Evolutionary conservation across 1,140 invertebrate genomes (phyloP).

Genomic region (Luehdorfia chinensis): DNA sequence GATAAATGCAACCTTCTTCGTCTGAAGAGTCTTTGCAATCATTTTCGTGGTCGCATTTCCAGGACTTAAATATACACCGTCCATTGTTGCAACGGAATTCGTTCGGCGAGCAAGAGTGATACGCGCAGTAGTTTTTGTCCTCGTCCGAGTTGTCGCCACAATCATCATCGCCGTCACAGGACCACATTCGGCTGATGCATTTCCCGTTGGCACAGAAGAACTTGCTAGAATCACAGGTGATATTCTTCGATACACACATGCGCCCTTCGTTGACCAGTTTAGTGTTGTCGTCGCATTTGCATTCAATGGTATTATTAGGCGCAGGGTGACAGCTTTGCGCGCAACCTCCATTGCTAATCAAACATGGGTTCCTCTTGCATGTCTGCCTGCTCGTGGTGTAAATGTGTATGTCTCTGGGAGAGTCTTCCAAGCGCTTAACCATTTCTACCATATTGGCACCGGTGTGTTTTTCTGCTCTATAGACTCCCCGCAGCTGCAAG

Average conservation of each 20-base stretch:
- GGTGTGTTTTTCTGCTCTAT: slow-evolving; percentile 97
- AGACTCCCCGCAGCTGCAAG: slow-evolving; percentile 94
- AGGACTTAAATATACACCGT: slow-evolving; percentile 95
- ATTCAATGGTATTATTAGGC: slow-evolving; percentile 89
- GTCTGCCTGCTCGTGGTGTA: slow-evolving; percentile 89
- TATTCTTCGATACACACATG: slow-evolving; percentile 93
- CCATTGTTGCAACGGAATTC: slow-evolving; percentile 97
- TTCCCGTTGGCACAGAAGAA: slow-evolving; percentile 96
- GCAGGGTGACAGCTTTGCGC: slow-evolving; percentile 96
- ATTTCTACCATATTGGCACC: slow-evolving; percentile 96
- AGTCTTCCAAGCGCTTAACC: slow-evolving; percentile 93
- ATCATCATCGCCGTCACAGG: slow-evolving; percentile 97
- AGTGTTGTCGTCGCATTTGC: slow-evolving; percentile 90
- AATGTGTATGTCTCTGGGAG: slow-evolving; percentile 93
- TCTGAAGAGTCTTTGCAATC: slow-evolving; percentile 96
- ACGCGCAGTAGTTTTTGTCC: slow-evolving; percentile 93
- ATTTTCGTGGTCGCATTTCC: slow-evolving; percentile 97
- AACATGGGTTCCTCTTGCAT: slow-evolving; percentile 91
- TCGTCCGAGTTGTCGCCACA: slow-evolving; percentile 97
- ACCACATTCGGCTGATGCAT: slow-evolving; percentile 97
- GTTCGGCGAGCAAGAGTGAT: slow-evolving; percentile 93
- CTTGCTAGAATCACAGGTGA: slow-evolving; percentile 92
- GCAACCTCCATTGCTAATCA: slow-evolving; percentile 96
- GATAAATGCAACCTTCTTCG: slow-evolving; percentile 94
- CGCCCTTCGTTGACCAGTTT: slow-evolving; percentile 94